Evolutionary conservation across 2,797 vertebrate genomes (phyloP), one percentile per base, ranked within the genome.

Genomic region (Poeciliopsis presidionis): DNA sequence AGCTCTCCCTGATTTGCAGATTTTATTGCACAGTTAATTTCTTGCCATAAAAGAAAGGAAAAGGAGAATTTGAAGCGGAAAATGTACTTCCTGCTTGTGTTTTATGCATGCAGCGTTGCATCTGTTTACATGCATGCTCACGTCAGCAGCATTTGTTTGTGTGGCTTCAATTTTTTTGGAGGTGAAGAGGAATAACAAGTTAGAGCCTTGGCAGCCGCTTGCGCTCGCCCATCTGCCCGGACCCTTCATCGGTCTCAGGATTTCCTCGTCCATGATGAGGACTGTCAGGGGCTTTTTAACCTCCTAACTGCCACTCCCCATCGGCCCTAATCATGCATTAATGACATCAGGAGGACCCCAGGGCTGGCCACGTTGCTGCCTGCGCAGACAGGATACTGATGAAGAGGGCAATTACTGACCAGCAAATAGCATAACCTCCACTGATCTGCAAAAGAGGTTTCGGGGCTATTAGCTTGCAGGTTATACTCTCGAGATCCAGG

Each of bases 261-360:
- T 97, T 99, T 99, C 96, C 98, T 98, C 96, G 96, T 96, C 96
- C 97, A 98, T 99, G 98, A 99, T 98, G 98, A 98, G 97, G 97
- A 96, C 97, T 98, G 97, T 99, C 98, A 98, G 97, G 97, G 97
- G 97, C 98, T 99, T 98, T 98, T 99, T 98, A 99, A 99, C 98
- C 98, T 99, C 97, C 97, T 99, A 98, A 99, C 97, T 98, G 97
- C 97, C 97, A 97, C 97, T 98, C 98, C 98, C 98, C 97, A 98
- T 97, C 96, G 97, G 97, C 98, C 97, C 97, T 99, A 99, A 99
- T 99, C 98, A 98, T 97, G 97, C 97, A 98, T 98, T 99, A 98
- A 99, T 99, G 98, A 98, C 98, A 98, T 98, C 97, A 97, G 97
- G 97, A 99, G 97, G 97, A 94, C 97, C 96, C 97, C 78, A 82